phyloP scores from a whole-genome alignment of 35 echinoderm and acorn worm species.

The Strongylocentrotus purpuratus region DNA sequence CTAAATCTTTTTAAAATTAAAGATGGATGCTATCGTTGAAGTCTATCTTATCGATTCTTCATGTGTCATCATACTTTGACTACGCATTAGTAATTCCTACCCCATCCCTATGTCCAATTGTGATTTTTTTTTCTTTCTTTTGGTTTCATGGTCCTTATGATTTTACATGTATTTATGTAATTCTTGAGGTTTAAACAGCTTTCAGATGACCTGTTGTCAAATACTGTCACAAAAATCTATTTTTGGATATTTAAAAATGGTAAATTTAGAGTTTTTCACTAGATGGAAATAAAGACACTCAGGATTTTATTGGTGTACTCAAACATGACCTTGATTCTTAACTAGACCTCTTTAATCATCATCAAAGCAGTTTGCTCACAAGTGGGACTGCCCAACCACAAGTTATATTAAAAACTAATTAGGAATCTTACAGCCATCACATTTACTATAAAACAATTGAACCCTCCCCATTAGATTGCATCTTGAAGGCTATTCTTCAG shows the following conservation, averaged over 20 bases:
- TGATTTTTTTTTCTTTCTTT: no score
- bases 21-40: neutral
- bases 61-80: no score
- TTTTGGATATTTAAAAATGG: no score
- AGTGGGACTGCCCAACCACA: neutral
- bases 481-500: neutral
- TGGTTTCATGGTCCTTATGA: no score
- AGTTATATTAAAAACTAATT: slow-evolving; percentile 14
- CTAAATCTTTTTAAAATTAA: neutral
- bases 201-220: neutral
- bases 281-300: neutral
- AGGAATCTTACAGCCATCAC: neutral
- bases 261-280: neutral
- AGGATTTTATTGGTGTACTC: neutral
- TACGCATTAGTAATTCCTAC: no score
- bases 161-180: no score
- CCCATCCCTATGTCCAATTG: no score
- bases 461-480: neutral
- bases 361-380: neutral
- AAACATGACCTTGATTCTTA: neutral
- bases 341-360: neutral
- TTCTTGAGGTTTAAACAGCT: neutral
- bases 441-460: neutral
- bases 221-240: neutral
- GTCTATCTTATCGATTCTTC: no score